Evolutionary conservation across 2,113 vertebrate species (phyloP).

Genomic region (Pimephales promelas): DNA sequence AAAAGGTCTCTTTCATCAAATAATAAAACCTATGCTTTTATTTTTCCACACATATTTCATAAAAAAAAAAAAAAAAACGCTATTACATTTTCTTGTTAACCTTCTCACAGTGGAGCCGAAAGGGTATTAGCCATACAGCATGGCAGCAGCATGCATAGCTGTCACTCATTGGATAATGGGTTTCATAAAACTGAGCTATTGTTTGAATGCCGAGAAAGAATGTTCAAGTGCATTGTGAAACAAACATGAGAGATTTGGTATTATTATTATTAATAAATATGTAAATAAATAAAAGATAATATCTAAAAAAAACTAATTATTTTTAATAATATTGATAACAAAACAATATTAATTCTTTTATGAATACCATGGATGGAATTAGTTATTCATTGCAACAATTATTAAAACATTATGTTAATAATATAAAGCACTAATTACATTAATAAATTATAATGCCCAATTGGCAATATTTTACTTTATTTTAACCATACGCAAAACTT

Average conservation of each 20-base stretch:
- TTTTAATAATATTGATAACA: not conserved
- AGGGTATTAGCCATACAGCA: conserved; percentile 3
- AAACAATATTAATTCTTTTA: not conserved
- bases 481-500: not conserved
- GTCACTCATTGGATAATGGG: conserved; percentile 45
- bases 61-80: not conserved
- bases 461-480: not conserved
- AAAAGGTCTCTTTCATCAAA: conserved; percentile 49
- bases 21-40: conserved; percentile 20
- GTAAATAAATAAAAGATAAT: not conserved
- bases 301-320: not conserved
- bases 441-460: not conserved
- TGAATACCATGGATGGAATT: not conserved
- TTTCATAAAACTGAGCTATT: conserved; percentile 27
- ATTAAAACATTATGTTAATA: too few relatives aligned
- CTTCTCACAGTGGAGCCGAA: conserved; percentile 31
- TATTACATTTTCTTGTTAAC: conserved; percentile 44
- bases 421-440: not conserved
- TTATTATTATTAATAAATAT: not conserved
- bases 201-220: conserved; percentile 5
- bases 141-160: conserved; percentile 36
- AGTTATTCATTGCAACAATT: not conserved
- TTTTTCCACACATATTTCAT: conserved; percentile 37
- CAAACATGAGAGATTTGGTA: not conserved
- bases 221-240: not conserved